Base-by-base conservation (phyloP, 1,140 invertebrate species). In the Delia radicum region DNA sequence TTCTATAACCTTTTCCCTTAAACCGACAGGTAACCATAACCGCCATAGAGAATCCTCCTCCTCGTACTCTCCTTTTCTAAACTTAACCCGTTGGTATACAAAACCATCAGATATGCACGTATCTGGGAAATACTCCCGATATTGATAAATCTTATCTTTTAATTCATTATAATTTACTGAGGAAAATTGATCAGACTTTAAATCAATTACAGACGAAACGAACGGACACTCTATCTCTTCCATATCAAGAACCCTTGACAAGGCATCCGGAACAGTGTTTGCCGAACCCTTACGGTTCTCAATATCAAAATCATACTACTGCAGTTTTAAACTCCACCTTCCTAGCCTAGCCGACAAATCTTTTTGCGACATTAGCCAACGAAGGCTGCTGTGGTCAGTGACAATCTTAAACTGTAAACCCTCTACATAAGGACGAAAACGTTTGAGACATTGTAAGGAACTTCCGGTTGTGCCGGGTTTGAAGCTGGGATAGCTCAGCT, bases 361-460 rank as follows among this genome's bases (percentile, higher is more conserved):
- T 15, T 48, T 48, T 48, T 21, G 46, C 2, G 46, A 48, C 29
- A 80, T 72, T 21, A 81, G 79, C 79, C 80, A 79, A 37, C 79
- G 78, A 18, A 81, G 29, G n/a, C 77, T 77, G 4, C 72, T 18
- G 74, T 81, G 80, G 48, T 81, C 80, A 5, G 79, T 81, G 24
- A 87, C 77, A 0, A 89, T 81, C 1, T 24, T 81, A 73, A 88
- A 87, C 5, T 83, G 77, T 5, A 24, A 82, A 3, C 81, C 83
- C 26, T 86, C 81, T 29, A 88, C 42, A 78, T 87, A 90, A 10
- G 81, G 78, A 24, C 80, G 48, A 74, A 87, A 88, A 2, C 26
- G 26, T 69, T 87, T 80, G 5, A 89, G 78, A 4, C 84, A n/a
- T n/a, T n/a, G n/a, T n/a, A n/a, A n/a, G n/a, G n/a, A n/a, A n/a